phyloP scores from a whole-genome alignment of 1,140 invertebrate genomes.

The Anoplophora glabripennis region DNA sequence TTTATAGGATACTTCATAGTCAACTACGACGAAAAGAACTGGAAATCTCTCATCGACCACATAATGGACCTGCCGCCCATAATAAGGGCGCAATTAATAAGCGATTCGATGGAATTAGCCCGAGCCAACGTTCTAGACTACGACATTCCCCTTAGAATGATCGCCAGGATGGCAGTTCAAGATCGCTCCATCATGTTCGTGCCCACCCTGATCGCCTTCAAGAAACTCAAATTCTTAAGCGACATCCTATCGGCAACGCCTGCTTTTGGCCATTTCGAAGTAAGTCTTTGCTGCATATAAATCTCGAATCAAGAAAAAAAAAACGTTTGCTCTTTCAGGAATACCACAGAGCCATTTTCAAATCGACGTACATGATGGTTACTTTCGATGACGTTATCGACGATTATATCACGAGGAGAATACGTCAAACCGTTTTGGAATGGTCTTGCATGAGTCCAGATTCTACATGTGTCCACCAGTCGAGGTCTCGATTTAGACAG shows the following conservation, averaged over 20 bases:
- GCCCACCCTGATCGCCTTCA: conserved; percentile 47
- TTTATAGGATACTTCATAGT: conserved; percentile 66
- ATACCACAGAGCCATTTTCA: conserved; percentile 35
- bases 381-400: conserved; percentile 42
- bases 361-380: conserved; percentile 28
- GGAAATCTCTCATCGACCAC: conserved; percentile 60
- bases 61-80: conserved; percentile 54
- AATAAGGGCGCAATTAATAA: conserved; percentile 75
- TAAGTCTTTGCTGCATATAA: conserved; percentile 10
- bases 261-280: conserved; percentile 39
- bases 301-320: background rate
- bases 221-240: conserved; percentile 52
- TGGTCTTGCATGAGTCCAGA: conserved; percentile 54
- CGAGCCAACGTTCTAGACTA: conserved; percentile 61
- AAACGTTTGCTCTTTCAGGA: conserved; percentile 19
- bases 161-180: conserved; percentile 35
- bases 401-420: conserved; percentile 49
- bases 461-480: conserved; percentile 48
- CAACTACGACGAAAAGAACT: conserved; percentile 70
- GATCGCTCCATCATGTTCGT: conserved; percentile 41
- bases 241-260: conserved; percentile 40
- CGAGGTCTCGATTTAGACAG: conserved; percentile 48
- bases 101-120: conserved; percentile 78
- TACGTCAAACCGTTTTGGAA: conserved; percentile 51
- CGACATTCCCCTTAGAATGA: conserved; percentile 53